These are phyloP conservation scores for Ophthalmolycus amberensis DNA, from an alignment of 2,113 vertebrate genomes.

Conservation along the genomic window DNA sequence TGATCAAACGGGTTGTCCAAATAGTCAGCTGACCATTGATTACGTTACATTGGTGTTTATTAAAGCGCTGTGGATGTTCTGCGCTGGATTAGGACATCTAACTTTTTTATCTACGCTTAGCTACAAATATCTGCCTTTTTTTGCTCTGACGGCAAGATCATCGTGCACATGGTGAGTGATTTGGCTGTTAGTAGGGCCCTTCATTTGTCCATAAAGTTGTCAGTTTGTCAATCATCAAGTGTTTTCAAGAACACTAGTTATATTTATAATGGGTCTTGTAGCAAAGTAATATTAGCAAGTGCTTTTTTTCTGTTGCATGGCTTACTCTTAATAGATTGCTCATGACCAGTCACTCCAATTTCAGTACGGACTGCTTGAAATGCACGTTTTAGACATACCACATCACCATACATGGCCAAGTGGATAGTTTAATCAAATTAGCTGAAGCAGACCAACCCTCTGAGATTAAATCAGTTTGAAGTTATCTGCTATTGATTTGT, in stretches of 20 bases:
- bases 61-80: background rate
- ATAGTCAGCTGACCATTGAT: too few relatives aligned
- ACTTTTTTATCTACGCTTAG: background rate
- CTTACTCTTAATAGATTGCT: conserved; percentile 23
- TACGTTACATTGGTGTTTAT: background rate
- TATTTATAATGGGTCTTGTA: background rate
- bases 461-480: conserved; percentile 52
- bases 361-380: conserved; percentile 29
- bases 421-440: conserved; percentile 63
- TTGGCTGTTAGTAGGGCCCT: background rate
- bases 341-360: conserved; percentile 18
- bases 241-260: background rate
- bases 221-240: background rate
- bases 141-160: background rate
- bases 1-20: too few relatives aligned
- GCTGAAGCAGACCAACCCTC: conserved; percentile 19
- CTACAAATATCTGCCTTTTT: background rate
- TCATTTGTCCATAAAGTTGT: background rate
- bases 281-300: background rate
- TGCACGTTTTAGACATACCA: conserved; percentile 36
- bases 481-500: conserved; percentile 40
- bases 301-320: conserved; percentile 2
- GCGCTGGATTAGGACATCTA: background rate
- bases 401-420: conserved; percentile 47
- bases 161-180: background rate